Percentiles rank a stretch among this genome's conserved stretches.
These are phyloP conservation scores for Patella ulyssiponensis DNA, from an alignment of 2,888 invertebrate species.

Conservation along the genomic window DNA sequence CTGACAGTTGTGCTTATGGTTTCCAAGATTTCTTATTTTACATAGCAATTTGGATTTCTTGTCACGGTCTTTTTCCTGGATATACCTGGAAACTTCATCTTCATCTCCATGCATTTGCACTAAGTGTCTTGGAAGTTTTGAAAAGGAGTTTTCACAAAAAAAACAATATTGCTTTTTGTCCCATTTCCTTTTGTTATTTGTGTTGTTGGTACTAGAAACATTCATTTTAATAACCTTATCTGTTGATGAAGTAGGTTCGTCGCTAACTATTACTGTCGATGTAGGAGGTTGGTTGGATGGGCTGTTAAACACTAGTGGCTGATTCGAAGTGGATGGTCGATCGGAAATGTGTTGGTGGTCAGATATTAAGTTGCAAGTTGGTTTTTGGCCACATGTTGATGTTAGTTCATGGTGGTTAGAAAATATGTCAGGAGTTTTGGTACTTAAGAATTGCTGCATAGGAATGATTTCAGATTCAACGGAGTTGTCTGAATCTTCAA, in stretches of 20 bases:
- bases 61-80: background rate
- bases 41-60: background rate
- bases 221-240: background rate
- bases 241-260: background rate
- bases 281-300: background rate
- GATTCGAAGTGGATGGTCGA: background rate
- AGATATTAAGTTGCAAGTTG: too few species aligned
- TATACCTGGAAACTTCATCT: background rate
- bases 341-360: background rate
- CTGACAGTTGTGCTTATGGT: conserved; percentile 1
- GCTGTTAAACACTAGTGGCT: background rate
- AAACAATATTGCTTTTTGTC: background rate
- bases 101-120: background rate
- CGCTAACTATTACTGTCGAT: background rate
- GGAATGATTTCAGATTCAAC: background rate
- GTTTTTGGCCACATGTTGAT: background rate
- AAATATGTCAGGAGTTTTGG: background rate
- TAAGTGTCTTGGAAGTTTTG: background rate
- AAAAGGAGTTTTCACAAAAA: background rate
- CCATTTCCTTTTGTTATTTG: background rate
- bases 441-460: background rate
- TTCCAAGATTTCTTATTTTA: background rate
- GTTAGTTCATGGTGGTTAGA: background rate
- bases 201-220: background rate
- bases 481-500: background rate